These are phyloP conservation scores for Andrena haemorrhoa DNA, from an alignment of 2,888 invertebrate species.

Conservation along the genomic window DNA sequence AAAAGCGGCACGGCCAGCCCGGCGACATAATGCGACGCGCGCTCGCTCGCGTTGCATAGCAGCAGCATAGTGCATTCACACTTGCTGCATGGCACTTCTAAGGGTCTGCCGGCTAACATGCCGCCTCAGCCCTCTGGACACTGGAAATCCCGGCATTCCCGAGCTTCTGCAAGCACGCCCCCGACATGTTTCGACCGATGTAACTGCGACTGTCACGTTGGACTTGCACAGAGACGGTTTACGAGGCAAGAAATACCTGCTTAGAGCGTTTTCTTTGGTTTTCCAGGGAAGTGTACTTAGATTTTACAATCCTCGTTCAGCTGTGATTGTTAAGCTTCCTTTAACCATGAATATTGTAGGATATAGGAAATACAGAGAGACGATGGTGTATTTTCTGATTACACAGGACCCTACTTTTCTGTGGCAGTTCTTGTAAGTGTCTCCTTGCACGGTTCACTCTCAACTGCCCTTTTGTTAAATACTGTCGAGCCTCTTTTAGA, in stretches of 20 bases:
- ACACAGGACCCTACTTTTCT: too few relatives aligned
- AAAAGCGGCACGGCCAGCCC: conserved; percentile 20
- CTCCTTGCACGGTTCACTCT: too few relatives aligned
- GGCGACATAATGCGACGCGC: conserved; percentile 26
- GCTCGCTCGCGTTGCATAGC: conserved; percentile 25
- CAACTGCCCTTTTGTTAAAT: too few relatives aligned
- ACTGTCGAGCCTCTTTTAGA: too few relatives aligned
- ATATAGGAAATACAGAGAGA: too few relatives aligned
- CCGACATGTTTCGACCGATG: conserved; percentile 26
- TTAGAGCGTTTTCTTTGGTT: conserved; percentile 9
- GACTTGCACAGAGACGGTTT: neutral
- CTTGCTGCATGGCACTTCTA: conserved; percentile 47
- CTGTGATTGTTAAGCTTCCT: too few relatives aligned
- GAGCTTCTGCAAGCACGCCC: conserved; percentile 15
- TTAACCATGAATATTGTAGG: too few relatives aligned
- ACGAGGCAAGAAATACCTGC: neutral
- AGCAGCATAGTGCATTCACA: conserved; percentile 29
- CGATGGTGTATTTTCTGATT: too few relatives aligned
- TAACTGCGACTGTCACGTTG: conserved; percentile 11
- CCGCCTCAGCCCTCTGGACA: conserved; percentile 12
- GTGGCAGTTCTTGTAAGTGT: too few relatives aligned
- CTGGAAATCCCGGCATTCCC: conserved; percentile 41
- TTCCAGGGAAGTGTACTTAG: too few relatives aligned
- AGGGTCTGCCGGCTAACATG: conserved; percentile 12
- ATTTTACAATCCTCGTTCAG: too few relatives aligned